Evolutionary conservation across 2,888 invertebrate genomes (phyloP), one percentile per base, ranked within the genome.

Genomic region (Synergus japonicus): DNA sequence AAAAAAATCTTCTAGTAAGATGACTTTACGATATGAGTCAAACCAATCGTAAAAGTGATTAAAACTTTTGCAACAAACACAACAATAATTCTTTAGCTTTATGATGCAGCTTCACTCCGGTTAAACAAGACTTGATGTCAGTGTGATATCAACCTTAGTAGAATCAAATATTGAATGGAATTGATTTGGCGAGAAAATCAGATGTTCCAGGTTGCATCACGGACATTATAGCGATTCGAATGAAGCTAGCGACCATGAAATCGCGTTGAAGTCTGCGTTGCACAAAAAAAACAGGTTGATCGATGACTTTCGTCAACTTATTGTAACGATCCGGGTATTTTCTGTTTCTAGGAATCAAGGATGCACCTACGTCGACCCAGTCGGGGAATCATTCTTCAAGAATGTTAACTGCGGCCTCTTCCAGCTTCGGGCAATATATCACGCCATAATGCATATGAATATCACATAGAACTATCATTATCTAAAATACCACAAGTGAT

Each of bases 401-500:
- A 86, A 87, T 86, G 85, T 85, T 85, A 87, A 87, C 85, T 76
- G 83, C 84, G 78, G 77, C 81, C 80, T 83, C 81, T 80, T 78
- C 76, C 37, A 77, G 78, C 79, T 78, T 18, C 81, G 76, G 76
- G 83, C 86, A 82, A 87, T 88, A 85, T 86, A 87, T 88, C 86
- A 87, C 78, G 79, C 79, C 80, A 82, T 81, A 83, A 84, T 80
- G 83, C 81, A 79, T 83, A 86, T 80, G 85, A 85, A 84, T 83
- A 83, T 83, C 82, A 69, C 79, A 80, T 82, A 82, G 80, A 82
- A 76, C 84, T 87, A 87, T 87, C 85, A 86, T 88, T 88, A 87
- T 87, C 86, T 85, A 83, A 86, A 85, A 85, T 83, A 84, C 83
- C 85, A 84, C 73, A 82, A 73, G 80, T 85, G 87, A 87, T 88